A percentile compares a stretch with the other conserved stretches of the same genome.
These are phyloP conservation scores for Alligator mississippiensis DNA, from an alignment of 2,113 vertebrate species.

Conservation along the genomic window DNA sequence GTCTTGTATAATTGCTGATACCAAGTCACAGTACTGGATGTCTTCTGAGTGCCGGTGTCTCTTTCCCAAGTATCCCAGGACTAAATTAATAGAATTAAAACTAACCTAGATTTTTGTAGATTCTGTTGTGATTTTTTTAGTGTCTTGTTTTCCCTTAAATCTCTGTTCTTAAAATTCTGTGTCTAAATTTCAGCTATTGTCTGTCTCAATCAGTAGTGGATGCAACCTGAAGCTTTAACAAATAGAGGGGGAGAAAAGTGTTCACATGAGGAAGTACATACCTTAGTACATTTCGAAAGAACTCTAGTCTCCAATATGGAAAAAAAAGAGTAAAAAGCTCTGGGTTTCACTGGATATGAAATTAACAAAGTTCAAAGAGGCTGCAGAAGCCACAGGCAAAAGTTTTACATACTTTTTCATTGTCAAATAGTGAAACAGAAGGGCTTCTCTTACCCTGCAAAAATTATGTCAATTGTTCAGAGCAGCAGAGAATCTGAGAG, in stretches of 20 bases:
- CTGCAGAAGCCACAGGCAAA: neutral
- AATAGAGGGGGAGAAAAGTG: constrained; percentile 52
- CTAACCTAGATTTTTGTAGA: constrained; percentile 74
- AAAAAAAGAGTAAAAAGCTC: constrained; percentile 39
- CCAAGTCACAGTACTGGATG: constrained; percentile 62
- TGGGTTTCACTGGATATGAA: constrained; percentile 66
- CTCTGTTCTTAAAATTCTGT: constrained; percentile 65
- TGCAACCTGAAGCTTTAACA: constrained; percentile 63
- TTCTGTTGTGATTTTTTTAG: constrained; percentile 69
- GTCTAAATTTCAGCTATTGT: constrained; percentile 31
- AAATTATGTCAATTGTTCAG: constrained; percentile 44
- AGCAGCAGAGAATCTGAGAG: constrained; percentile 53
- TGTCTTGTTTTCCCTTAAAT: constrained; percentile 71
- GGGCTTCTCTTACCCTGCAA: constrained; percentile 12
- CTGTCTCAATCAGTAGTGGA: constrained; percentile 65
- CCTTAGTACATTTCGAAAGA: constrained; percentile 68
- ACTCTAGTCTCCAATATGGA: constrained; percentile 58
- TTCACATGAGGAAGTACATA: constrained; percentile 76
- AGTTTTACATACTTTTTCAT: neutral
- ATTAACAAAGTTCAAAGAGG: constrained; percentile 41
- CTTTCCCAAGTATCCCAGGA: constrained; percentile 60
- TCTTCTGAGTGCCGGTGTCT: constrained; percentile 65
- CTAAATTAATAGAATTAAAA: constrained; percentile 69
- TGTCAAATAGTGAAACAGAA: constrained; percentile 16
- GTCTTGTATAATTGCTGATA: constrained; percentile 54